Base-by-base conservation (phyloP, 2,797 vertebrate species). In the Typhlichthys eigenmanni region DNA sequence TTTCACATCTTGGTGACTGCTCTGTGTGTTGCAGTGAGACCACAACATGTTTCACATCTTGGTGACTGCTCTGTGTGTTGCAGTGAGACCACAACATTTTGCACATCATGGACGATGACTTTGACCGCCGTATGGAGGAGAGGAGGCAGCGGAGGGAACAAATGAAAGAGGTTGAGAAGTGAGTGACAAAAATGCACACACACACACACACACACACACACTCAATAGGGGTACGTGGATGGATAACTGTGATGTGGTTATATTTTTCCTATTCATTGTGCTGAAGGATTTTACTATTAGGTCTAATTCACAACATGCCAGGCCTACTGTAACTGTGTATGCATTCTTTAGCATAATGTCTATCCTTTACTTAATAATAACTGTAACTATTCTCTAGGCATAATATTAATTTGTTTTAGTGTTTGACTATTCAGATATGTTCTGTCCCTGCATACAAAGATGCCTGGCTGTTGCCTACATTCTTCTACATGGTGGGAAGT, bases 111-210 rank as follows among this genome's bases (percentile, higher is more conserved):
- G 97, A 99, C 45, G 90, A 93, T n/a, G 95, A 98, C 85, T 96
- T 98, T 87, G 96, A 98, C 70, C 96, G 92, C 72, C 96, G 97
- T 81, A 94, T 95, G 90, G 97, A 99, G 68, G 93, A 94, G 70
- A 95, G 98, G 89, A 97, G 96, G 85, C 96, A 98, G 89, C 97
- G 96, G 91, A 94, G 97, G 13, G 96, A 99, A 84, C 97, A 98
- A 91, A 98, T 97, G 95, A 94, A 95, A 8, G 96, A 98, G 51
- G 75, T 92, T 13, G 95, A 98, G 63, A 96, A 91, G 97, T 98
- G 90, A 93, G 90, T 77, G 34, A 48, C n/a, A 56, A 32, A 45
- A 32, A 65, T 34, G 55, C 38, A 58, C 48, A 65, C 47, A 52
- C 63, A 58, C 34, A 46, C 19, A 54, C 24, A 17, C 16, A 7